Percentiles rank a stretch among this genome's conserved stretches.
These are phyloP conservation scores for Steinernema khuongi DNA, from an alignment of 1,140 invertebrate genomes.

Conservation along the genomic window DNA sequence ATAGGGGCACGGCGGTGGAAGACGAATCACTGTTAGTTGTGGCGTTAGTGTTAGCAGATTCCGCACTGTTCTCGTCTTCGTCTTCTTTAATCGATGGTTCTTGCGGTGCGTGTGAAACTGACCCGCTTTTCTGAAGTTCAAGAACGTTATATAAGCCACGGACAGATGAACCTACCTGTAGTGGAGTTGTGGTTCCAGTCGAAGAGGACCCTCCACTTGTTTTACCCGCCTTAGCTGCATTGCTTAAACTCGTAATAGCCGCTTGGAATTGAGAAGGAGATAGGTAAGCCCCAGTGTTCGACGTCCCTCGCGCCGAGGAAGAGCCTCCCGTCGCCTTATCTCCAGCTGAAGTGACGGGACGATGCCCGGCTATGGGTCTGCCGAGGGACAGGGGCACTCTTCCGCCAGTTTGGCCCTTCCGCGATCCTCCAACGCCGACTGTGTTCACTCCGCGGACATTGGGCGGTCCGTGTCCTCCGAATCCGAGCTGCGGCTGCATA, in stretches of 20 bases:
- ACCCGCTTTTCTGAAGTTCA: slow-evolving; percentile 48
- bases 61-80: slow-evolving; percentile 48
- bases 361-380: neutral
- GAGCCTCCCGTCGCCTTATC: slow-evolving; percentile 36
- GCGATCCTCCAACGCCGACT: slow-evolving; percentile 17
- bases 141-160: neutral
- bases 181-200: neutral
- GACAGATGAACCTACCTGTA: neutral
- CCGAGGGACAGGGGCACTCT: slow-evolving; percentile 46
- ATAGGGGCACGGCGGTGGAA: slow-evolving; percentile 11
- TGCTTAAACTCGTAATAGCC: slow-evolving; percentile 21
- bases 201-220: slow-evolving; percentile 11
- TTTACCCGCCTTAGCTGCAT: slow-evolving; percentile 34
- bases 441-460: slow-evolving; percentile 28
- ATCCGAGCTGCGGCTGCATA: slow-evolving; percentile 34
- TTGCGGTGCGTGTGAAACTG: slow-evolving; percentile 53
- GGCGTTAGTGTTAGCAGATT: slow-evolving; percentile 15
- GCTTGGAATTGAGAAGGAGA: slow-evolving; percentile 35
- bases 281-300: slow-evolving; percentile 21
- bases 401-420: slow-evolving; percentile 49
- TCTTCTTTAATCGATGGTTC: slow-evolving; percentile 58
- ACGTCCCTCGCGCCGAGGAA: slow-evolving; percentile 36
- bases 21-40: neutral
- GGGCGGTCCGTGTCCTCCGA: neutral
- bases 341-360: neutral